Evolutionary conservation across 2,797 vertebrate species (phyloP).

Genomic region (Bradypus variegatus): DNA sequence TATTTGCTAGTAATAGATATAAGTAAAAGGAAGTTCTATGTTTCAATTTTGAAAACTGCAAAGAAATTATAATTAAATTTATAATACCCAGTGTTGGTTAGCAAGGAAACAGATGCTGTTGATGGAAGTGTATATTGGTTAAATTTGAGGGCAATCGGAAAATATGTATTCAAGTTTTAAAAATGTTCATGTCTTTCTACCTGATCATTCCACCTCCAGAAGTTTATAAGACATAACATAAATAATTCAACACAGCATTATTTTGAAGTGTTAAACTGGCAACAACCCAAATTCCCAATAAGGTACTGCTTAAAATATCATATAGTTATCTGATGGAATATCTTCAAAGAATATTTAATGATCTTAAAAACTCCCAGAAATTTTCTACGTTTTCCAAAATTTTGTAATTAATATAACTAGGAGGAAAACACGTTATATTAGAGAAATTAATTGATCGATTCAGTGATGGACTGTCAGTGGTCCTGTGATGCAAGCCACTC

Average conservation of each 20-base stretch:
- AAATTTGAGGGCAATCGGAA: conserved; percentile 17
- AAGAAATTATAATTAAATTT: background rate
- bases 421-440: background rate
- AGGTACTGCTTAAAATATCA: conserved; percentile 6
- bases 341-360: conserved; percentile 21
- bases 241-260: background rate
- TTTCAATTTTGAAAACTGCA: conserved; percentile 27
- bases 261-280: background rate
- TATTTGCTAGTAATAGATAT: background rate
- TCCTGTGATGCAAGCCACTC: accelerated
- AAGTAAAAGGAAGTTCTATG: background rate
- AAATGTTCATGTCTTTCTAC: background rate
- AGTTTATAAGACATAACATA: background rate
- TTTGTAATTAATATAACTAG: background rate
- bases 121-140: background rate
- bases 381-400: background rate
- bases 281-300: background rate
- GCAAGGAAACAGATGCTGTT: background rate
- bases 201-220: background rate
- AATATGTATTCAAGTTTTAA: background rate
- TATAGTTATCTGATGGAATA: background rate
- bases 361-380: background rate
- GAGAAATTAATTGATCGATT: background rate
- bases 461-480: background rate
- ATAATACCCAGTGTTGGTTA: background rate